phyloP scores from a whole-genome alignment of 2,888 invertebrate genomes.

The Celastrina argiolus region DNA sequence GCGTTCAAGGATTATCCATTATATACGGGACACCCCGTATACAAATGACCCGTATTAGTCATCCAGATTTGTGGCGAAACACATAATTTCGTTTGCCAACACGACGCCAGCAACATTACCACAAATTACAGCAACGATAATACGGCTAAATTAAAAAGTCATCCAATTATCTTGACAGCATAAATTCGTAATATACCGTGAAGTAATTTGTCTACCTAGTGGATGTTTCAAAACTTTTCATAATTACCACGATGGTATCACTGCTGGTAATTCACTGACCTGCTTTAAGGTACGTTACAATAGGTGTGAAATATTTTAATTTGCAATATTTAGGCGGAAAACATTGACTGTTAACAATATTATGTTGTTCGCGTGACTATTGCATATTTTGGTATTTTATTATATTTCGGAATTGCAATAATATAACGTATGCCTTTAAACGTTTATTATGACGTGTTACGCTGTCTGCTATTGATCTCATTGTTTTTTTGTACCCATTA shows the following conservation, averaged over 20 bases:
- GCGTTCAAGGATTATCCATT: no score
- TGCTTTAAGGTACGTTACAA: constrained; percentile 1
- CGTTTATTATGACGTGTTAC: no score
- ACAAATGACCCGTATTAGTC: not conserved
- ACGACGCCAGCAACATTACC: not conserved
- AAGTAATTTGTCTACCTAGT: not conserved
- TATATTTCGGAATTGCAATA: no score
- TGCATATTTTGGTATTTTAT: not conserved
- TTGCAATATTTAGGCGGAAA: not conserved
- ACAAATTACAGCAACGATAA: not conserved
- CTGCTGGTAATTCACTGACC: not conserved
- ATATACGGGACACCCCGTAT: no score
- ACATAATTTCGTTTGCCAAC: constrained; percentile 2
- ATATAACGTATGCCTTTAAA: no score
- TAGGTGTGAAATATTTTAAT: constrained; percentile 4
- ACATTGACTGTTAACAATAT: constrained; percentile 1
- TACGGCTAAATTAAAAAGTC: not conserved
- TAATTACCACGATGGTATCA: constrained; percentile 8
- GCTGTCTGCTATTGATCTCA: no score
- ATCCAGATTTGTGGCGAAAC: constrained; percentile 27
- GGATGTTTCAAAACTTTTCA: constrained; percentile 7
- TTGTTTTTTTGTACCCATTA: no score
- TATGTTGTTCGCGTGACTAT: not conserved
- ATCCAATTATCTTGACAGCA: constrained; percentile 1
- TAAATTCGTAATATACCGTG: not conserved